Base-by-base conservation (phyloP, 2,888 invertebrate species). In the Lumbricus terrestris region DNA sequence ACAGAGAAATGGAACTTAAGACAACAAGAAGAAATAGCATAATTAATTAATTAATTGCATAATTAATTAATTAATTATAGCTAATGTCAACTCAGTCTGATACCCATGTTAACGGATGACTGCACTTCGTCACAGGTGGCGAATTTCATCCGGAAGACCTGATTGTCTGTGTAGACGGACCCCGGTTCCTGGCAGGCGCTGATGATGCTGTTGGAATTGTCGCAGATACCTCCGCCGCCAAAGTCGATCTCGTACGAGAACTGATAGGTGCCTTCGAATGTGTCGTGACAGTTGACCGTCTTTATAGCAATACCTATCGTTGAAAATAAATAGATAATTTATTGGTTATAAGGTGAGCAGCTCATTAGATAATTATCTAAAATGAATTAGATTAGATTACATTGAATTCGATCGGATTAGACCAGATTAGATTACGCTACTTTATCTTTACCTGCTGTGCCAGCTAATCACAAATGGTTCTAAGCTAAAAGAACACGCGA, bases 91-190 rank as follows among this genome's bases (percentile, higher is more conserved):
- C 35, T 15, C 35, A 35, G 18, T 11, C 11, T 85, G 85, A 83
- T 92, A 94, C 94, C 92, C 91, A 93, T 90, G 82, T 94, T 91
- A n/a, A 34, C 38, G 5, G 94, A 94, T 5, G 93, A 93, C 23
- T 92, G 92, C 1, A 94, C 94, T 88, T 93, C 93, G 2, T 93
- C 91, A 94, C 99, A 99, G 93, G 97, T 97, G 92, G 97, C 97
- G 94, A 98, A 99, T 0, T 97, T 97, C 92, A 99, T 98, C 93
- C 97, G 97, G 94, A 99, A 98, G 95, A 98, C 98, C 94, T 98
- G 98, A 95, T 99, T 99, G 89, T 98, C 98, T 92, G 98, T 98
- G 92, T 98, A 99, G 94, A 98, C 97, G 20, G 98, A 98, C 91
- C 99, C 99, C 6, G 98, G 98, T 34, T 97, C 97, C 95, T 99